Conservation (phyloP, 2,888 invertebrate genomes). For the Conchocele bisecta region DNA sequence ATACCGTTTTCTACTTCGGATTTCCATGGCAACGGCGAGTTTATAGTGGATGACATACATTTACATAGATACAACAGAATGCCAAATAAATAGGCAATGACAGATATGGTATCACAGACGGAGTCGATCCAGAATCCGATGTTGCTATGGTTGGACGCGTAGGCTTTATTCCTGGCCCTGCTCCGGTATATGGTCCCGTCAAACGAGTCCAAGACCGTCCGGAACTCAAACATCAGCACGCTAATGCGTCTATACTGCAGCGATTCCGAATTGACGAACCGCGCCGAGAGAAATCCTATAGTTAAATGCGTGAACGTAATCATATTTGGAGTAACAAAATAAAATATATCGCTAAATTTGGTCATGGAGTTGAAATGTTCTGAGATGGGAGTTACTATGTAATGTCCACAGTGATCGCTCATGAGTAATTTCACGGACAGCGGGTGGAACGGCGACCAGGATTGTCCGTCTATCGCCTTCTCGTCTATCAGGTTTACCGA, state of each 20-base stretch:
- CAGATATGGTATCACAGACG: slow-evolving; percentile 90
- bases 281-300: slow-evolving; percentile 89
- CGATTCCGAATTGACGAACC: slow-evolving; percentile 89
- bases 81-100: slow-evolving; percentile 83
- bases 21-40: slow-evolving; percentile 48
- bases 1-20: slow-evolving; percentile 29
- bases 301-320: slow-evolving; percentile 92
- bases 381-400: slow-evolving; percentile 91
- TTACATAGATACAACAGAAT: slow-evolving; percentile 68
- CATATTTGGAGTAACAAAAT: slow-evolving; percentile 90
- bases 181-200: slow-evolving; percentile 94
- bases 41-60: slow-evolving; percentile 50
- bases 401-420: slow-evolving; percentile 92
- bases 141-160: slow-evolving; percentile 86
- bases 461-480: slow-evolving; percentile 21
- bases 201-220: slow-evolving; percentile 92
- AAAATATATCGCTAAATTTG: slow-evolving; percentile 85
- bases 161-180: slow-evolving; percentile 80
- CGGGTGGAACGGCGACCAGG: slow-evolving; percentile 70
- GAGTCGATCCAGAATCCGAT: slow-evolving; percentile 93
- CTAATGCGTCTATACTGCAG: slow-evolving; percentile 89
- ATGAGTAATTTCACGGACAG: slow-evolving; percentile 92
- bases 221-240: slow-evolving; percentile 90
- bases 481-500: slow-evolving; percentile 55
- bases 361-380: slow-evolving; percentile 87